Base-by-base conservation (phyloP, 2,888 invertebrate genomes). In the Lasius platythorax region DNA sequence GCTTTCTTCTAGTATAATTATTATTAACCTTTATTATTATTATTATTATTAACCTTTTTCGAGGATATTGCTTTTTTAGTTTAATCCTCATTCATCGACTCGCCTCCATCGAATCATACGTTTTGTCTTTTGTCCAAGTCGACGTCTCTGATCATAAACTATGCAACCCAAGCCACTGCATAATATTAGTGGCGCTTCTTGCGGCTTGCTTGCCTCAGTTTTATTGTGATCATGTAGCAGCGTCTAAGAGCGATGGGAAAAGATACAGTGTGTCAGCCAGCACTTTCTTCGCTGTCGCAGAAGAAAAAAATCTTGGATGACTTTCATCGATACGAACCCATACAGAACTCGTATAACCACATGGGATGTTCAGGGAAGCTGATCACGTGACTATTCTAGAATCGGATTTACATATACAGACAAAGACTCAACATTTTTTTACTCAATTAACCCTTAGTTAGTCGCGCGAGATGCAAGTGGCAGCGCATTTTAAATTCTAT, bases 241-340 rank as follows among this genome's bases (percentile, higher is more conserved):
- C 81, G 82, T 75, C 64, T 50, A 40, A 67, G 33, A 18, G 33
- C 18, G 33, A 63, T 33, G 18, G 33, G 18, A 18, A 63, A 81
- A 87, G 85, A 87, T 87, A 89, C 61, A 82, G 72, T 40, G 83
- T 67, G 76, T 68, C 82, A 66, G 72, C 86, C 83, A 84, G 61
- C 85, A 79, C 84, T 86, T 87, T 85, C 68, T 56, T 28, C 66
- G 73, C 87, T 89, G 90, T 88, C 86, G 89, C 87, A 88, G 66
- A 73, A 72, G 73, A 81, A 46, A 40, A n/a, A 63, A 76, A n/a
- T 86, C 82, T 82, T 88, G 85, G 86, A 87, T 76, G 82, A 79
- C 64, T 83, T 33, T 63, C 63, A 33, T 53, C 53, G 53, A 58
- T 9, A 23, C 11, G 8, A 53, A n/a, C 3, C 8, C 53, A 53